Evolutionary conservation across 2,888 invertebrate species (phyloP), one percentile per base, ranked within the genome.

Genomic region (Mesorhabditis belari): DNA sequence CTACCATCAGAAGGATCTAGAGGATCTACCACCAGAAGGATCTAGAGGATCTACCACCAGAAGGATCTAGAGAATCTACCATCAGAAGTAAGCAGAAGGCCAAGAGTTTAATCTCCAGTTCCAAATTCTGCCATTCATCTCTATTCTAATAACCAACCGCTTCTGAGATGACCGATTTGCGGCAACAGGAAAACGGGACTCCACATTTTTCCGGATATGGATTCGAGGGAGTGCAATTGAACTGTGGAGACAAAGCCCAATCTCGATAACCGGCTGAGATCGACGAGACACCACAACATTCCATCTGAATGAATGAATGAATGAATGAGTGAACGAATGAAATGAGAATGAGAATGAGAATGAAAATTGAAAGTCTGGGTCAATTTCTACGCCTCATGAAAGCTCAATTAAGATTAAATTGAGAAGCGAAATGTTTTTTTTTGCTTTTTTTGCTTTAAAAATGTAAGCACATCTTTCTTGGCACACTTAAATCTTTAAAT

Each of bases 111-210:
- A 52, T 26, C 23, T 17, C 23, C 23, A 52, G 21, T 60, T 56
- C 23, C 17, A n/a, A n/a, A n/a, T n/a, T n/a, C n/a, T n/a, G n/a
- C n/a, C n/a, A 17, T 35, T 17, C 44, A 9, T n/a, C 12, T n/a
- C 44, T 1, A 58, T 23, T 17, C n/a, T 27, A 12, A 29, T 23
- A 21, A 60, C 67, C n/a, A 29, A 73, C 73, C 58, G 71, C 70
- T 62, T 75, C 77, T 12, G 75, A 72, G 52, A 76, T 66, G 21
- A 77, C 75, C 6, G 75, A 72, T 55, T 70, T 64, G 21, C 72
- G 55, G 63, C 84, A 84, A 63, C 84, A 84, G 0, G 83, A 82
- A 55, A 77, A 79, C 0, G 84, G 84, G n/a, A 84, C 84, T 5
- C 83, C 83, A 63, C 84, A 84, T 51, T 73, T 75, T 67, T 83